Conservation (phyloP, 2,888 invertebrate genomes). For the Merodon equestris region DNA sequence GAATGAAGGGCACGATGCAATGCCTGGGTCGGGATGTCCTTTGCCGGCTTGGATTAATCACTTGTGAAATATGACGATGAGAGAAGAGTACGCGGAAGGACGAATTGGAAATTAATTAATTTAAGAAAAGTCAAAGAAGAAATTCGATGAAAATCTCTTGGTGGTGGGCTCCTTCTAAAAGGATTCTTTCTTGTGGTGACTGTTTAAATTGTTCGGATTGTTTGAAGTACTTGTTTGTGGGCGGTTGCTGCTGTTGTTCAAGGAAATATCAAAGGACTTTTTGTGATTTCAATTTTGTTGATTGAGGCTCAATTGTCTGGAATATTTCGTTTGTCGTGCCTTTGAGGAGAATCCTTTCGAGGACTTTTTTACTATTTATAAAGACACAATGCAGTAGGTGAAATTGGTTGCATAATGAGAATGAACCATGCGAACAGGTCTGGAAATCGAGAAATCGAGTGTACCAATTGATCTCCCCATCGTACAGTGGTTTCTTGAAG, state of each 20-base stretch:
- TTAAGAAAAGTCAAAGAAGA: conserved; percentile 49
- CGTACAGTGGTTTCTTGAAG: too few species aligned
- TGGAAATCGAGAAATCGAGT: too few species aligned
- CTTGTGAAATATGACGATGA: conserved; percentile 53
- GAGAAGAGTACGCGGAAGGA: neutral
- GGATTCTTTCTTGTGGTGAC: conserved; percentile 44
- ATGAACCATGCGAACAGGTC: too few species aligned
- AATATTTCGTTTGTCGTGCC: conserved; percentile 15
- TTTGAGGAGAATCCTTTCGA: too few species aligned
- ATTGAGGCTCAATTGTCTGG: conserved; percentile 64
- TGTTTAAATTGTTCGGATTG: conserved; percentile 31
- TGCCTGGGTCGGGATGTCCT: neutral
- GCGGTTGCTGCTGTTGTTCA: too few species aligned
- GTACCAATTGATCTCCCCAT: too few species aligned
- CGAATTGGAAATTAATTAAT: conserved; percentile 59
- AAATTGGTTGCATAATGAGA: too few species aligned
- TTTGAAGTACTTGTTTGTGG: conserved; percentile 31
- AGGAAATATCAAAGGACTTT: conserved; percentile 37
- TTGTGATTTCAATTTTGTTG: conserved; percentile 57
- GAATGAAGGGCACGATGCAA: neutral
- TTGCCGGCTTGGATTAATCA: conserved; percentile 50
- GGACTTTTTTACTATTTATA: too few species aligned
- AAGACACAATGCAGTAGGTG: too few species aligned
- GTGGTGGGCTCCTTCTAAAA: conserved; percentile 21
- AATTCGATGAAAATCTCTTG: neutral